Evolutionary conservation across 2,888 invertebrate genomes (phyloP).

Genomic region (Blastobasis lacticolella): DNA sequence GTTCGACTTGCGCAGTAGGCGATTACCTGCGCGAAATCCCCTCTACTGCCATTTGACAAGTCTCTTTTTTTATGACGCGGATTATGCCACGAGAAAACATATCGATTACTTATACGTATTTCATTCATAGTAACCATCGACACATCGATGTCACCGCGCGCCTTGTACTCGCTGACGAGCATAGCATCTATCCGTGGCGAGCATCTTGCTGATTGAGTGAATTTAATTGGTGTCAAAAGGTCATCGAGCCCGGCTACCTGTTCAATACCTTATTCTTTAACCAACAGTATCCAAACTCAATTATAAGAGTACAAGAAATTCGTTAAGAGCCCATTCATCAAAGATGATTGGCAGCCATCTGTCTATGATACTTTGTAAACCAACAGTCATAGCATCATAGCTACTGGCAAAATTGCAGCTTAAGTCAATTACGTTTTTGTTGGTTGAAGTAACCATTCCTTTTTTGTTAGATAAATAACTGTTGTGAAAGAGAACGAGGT

Average conservation of each 20-base stretch:
- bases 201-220: conserved; percentile 22
- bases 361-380: conserved; percentile 19
- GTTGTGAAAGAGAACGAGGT: background rate
- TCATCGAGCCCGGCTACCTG: conserved; percentile 21
- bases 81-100: too few species aligned
- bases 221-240: conserved; percentile 34
- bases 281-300: conserved; percentile 31
- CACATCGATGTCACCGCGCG: too few species aligned
- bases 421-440: conserved; percentile 47
- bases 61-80: too few species aligned
- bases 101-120: too few species aligned
- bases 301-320: conserved; percentile 51
- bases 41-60: too few species aligned
- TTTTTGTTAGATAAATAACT: background rate
- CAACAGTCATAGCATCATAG: conserved; percentile 18
- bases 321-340: conserved; percentile 58
- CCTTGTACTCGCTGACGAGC: too few species aligned
- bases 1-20: too few species aligned
- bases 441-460: conserved; percentile 17
- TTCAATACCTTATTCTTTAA: background rate
- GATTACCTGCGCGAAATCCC: too few species aligned
- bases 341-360: conserved; percentile 48
- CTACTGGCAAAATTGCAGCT: conserved; percentile 53
- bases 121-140: too few species aligned
- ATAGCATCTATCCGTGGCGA: background rate